A percentile compares a stretch with the other conserved stretches of the same genome.
Conservation (phyloP, 2,113 vertebrate genomes). For the Hyperoodon ampullatus region DNA sequence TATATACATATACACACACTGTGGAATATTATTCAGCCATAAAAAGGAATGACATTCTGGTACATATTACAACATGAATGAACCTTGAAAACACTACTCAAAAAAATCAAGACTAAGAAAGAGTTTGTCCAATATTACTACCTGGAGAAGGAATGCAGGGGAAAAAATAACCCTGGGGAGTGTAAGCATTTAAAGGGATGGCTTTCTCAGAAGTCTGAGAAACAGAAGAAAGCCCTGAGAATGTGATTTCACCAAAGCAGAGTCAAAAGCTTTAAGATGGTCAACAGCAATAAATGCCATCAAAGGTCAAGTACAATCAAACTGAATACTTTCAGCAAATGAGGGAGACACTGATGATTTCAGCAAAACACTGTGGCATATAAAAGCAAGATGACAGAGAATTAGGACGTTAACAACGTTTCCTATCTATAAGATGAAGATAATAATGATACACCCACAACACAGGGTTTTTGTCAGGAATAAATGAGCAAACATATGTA, state of each 20-base stretch:
- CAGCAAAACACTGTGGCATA: background rate
- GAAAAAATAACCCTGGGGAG: background rate
- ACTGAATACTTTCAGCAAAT: background rate
- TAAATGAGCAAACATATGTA: background rate
- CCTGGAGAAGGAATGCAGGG: background rate
- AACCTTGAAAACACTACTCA: background rate
- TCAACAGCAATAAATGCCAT: background rate
- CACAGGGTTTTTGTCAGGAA: background rate
- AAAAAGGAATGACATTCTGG: background rate
- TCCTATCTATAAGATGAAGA: background rate
- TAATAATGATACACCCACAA: background rate
- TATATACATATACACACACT: background rate
- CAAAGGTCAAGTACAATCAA: background rate
- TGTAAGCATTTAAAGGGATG: background rate
- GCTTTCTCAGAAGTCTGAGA: background rate
- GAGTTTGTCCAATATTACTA: background rate
- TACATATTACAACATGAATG: background rate
- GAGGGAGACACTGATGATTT: background rate
- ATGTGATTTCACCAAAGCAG: background rate
- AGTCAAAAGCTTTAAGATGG: background rate
- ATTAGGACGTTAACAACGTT: background rate
- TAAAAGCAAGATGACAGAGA: background rate
- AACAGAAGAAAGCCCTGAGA: background rate
- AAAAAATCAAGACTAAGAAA: background rate
- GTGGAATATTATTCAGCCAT: background rate